Percentiles rank a stretch among this genome's conserved stretches.
These are phyloP conservation scores for Lypha dubia DNA, from an alignment of 2,888 invertebrate genomes.

Conservation along the genomic window DNA sequence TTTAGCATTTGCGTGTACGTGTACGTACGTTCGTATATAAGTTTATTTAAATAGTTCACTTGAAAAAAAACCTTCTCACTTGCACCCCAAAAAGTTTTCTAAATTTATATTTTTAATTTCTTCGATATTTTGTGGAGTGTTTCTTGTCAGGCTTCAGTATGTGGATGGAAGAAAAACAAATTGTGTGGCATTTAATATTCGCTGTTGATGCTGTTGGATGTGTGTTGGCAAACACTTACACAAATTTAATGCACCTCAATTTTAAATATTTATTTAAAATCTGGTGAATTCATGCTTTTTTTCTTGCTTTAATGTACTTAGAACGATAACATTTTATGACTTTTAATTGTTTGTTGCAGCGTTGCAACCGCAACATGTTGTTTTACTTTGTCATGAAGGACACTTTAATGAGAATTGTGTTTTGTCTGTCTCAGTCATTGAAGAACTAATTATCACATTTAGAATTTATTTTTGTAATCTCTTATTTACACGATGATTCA, in stretches of 20 bases:
- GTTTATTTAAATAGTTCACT: not conserved
- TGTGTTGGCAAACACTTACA: not conserved
- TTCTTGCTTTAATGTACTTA: no score
- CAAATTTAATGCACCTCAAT: not conserved
- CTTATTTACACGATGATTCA: slow-evolving; percentile 19
- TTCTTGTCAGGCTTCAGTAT: not conserved
- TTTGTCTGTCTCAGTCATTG: slow-evolving; percentile 23
- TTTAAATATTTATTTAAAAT: not conserved
- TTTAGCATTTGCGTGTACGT: not conserved
- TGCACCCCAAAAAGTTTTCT: slow-evolving; percentile 13
- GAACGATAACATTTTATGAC: not conserved
- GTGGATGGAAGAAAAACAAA: slow-evolving; percentile 32
- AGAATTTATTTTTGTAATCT: slow-evolving; percentile 30
- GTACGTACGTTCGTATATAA: not conserved
- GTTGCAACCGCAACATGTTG: not conserved
- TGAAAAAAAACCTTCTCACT: slow-evolving; percentile 6
- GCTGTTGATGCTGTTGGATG: slow-evolving; percentile 1
- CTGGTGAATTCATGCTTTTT: not conserved
- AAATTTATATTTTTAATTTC: not conserved
- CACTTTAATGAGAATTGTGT: slow-evolving; percentile 1
- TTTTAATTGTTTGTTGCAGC: not conserved
- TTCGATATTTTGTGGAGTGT: not conserved
- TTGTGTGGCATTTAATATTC: slow-evolving; percentile 30
- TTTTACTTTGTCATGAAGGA: slow-evolving; percentile 47
- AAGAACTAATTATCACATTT: slow-evolving; percentile 40